Evolutionary conservation across 2,113 vertebrate genomes (phyloP).

Genomic region (Sprattus sprattus): DNA sequence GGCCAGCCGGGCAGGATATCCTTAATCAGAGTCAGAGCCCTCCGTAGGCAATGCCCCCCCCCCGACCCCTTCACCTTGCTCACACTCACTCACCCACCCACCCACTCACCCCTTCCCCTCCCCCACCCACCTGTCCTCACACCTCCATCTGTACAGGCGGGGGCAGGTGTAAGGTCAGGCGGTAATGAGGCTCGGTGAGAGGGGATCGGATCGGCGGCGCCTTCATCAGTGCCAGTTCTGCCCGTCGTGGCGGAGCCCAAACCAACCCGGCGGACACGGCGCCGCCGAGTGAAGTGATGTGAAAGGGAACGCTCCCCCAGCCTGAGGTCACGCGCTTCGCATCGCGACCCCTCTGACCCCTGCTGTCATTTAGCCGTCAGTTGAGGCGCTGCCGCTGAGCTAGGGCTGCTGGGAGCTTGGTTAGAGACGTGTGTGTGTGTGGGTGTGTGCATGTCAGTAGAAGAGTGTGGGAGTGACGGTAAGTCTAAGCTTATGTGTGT

Average conservation of each 20-base stretch:
- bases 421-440: not conserved
- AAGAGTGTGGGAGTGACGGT: too few relatives aligned
- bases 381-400: not conserved
- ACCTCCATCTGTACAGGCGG: not conserved
- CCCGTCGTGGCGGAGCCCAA: too few relatives aligned
- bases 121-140: not conserved
- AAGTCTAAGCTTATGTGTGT: not conserved
- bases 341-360: not conserved
- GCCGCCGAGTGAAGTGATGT: not conserved
- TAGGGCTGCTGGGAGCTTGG: not conserved
- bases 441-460: not conserved
- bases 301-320: not conserved
- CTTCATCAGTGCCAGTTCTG: too few relatives aligned
- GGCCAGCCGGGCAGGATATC: too few relatives aligned
- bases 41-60: too few relatives aligned
- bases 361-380: slow-evolving; percentile 35
- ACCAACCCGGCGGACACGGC: not conserved
- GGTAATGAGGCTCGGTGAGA: too few relatives aligned
- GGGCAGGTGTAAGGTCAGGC: too few relatives aligned
- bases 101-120: not conserved
- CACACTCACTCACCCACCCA: not conserved
- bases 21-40: too few relatives aligned
- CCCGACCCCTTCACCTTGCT: too few relatives aligned
- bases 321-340: not conserved
- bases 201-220: too few relatives aligned